Base-by-base conservation (phyloP, 2,888 invertebrate species). In the Altica lythri region DNA sequence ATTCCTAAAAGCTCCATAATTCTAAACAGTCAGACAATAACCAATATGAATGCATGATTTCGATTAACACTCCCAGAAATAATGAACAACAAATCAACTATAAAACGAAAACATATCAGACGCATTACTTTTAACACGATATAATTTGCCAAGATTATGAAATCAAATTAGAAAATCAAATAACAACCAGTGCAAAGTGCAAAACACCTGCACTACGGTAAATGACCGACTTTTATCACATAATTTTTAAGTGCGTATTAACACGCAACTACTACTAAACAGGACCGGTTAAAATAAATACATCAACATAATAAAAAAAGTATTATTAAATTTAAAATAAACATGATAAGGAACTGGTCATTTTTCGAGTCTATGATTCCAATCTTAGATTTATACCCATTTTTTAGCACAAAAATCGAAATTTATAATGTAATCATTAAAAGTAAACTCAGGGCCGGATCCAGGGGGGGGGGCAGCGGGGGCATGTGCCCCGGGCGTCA, bases 91-190 rank as follows among this genome's bases (percentile, higher is more conserved):
- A 49, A 49, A 49, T 49, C 40, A 49, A 18, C 40, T 18, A 40
- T 18, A 25, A 30, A 22, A 49, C 27, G 25, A 17, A 46, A 25
- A 32, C 38, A 44, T 16, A 44, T 22, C 44, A 19, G 27, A 1
- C 4, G 16, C 29, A 45, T 40, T 40, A 40, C 35, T 49, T 56
- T 51, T 57, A 34, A 45, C 47, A 45, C 53, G 38, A 44, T 45
- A 45, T 35, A 53, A 53, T 57, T 57, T 45, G 48, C 51, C 25
- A 40, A 34, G 53, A 42, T 52, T 52, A 45, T 45, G 51, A 52
- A 52, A 52, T 45, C 44, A 45, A 56, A 56, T 57, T 49, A 57
- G 51, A 42, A 42, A 53, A 57, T 53, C 49, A 53, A 49, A 52
- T 48, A 48, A 40, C 32, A 40, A 49, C 17, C 34, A 56, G 53